Evolutionary conservation across 1,140 invertebrate genomes (phyloP).

Genomic region (Pachyrhynchus sulphureomaculatus): DNA sequence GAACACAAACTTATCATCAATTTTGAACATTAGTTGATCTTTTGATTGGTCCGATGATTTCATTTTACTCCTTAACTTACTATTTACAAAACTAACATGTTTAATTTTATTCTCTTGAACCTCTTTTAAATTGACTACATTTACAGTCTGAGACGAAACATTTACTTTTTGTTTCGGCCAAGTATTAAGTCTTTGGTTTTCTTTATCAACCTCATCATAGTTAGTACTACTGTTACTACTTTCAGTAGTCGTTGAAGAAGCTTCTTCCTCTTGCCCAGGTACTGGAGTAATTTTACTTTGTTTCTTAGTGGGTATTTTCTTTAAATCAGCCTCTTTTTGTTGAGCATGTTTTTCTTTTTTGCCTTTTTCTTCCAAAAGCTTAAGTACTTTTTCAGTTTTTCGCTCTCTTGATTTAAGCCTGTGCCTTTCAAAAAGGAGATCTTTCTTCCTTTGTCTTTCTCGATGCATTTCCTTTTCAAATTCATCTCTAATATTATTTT

Average conservation of each 20-base stretch:
- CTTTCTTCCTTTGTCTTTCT: slow-evolving; percentile 30
- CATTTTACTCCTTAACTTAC: slow-evolving; percentile 33
- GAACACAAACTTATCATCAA: too few relatives aligned
- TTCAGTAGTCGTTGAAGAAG: slow-evolving; percentile 73
- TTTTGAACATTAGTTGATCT: slow-evolving; percentile 10
- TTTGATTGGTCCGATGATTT: slow-evolving; percentile 11
- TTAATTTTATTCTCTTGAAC: slow-evolving; percentile 45
- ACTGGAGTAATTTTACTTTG: slow-evolving; percentile 35
- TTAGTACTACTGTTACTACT: slow-evolving; percentile 50
- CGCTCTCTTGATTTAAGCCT: slow-evolving; percentile 27
- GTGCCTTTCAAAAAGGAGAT: slow-evolving; percentile 29
- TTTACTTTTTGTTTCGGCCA: slow-evolving; percentile 15
- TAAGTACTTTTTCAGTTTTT: slow-evolving; percentile 33
- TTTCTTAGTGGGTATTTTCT: slow-evolving; percentile 18
- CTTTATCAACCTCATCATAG: slow-evolving; percentile 47
- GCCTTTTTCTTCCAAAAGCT: slow-evolving; percentile 32
- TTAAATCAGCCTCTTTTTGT: slow-evolving; percentile 24
- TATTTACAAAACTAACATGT: slow-evolving; percentile 51
- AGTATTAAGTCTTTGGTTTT: slow-evolving; percentile 36
- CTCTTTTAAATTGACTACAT: slow-evolving; percentile 14
- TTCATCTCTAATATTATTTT: slow-evolving; percentile 15
- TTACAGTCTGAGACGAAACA: slow-evolving; percentile 2
- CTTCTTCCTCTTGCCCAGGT: slow-evolving; percentile 63
- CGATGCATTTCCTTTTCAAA: slow-evolving; percentile 11
- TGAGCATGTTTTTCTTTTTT: slow-evolving; percentile 38